Evolutionary conservation across 2,113 vertebrate species (phyloP), one percentile per base, ranked within the genome.

Genomic region (Saccopteryx leptura): DNA sequence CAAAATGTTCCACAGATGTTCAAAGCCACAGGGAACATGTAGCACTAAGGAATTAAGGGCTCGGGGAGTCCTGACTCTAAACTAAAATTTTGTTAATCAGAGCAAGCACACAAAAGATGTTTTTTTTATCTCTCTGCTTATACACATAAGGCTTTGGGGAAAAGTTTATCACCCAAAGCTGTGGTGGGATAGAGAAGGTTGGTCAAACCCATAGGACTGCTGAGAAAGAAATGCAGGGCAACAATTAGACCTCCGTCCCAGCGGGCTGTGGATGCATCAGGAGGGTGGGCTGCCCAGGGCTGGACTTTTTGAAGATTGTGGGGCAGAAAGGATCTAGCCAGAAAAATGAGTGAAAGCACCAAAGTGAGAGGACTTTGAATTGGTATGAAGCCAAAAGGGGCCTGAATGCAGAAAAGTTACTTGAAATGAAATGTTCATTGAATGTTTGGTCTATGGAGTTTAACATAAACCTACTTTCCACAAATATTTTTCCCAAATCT

Each of bases 61-160:
- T 24, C 6, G 9, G 48, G 50, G 21, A 63, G 28, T 71, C 54
- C 63, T 48, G 61, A 71, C 71, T 63, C 79, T 83, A 61, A 78
- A 33, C 39, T 65, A 89, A 68, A 50, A 10, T 80, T 65, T 84
- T 89, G 6, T 74, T 81, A 52, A 80, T 79, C 80, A 90, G 39
- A 58, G 39, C 24, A 81, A 61, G 31, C 17, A n/a, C 17, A 12
- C 48, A 80, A 56, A 74, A 23, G 10, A 19, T 58, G 17, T 74
- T 86, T 74, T 18, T 74, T 18, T 23, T 56, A 60, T 66, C 11
- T 61, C 79, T 56, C 65, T 86, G 65, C 46, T 68, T 72, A 72
- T 58, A 46, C 11, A 66, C 5, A 21, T 48, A 26, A 66, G 31
- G 21, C 66, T n/a, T n/a, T 72, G 66, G 58, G 23, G 21, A 33